Evolutionary conservation across 2,888 invertebrate genomes (phyloP).

Genomic region (Punctoribates punctum): DNA sequence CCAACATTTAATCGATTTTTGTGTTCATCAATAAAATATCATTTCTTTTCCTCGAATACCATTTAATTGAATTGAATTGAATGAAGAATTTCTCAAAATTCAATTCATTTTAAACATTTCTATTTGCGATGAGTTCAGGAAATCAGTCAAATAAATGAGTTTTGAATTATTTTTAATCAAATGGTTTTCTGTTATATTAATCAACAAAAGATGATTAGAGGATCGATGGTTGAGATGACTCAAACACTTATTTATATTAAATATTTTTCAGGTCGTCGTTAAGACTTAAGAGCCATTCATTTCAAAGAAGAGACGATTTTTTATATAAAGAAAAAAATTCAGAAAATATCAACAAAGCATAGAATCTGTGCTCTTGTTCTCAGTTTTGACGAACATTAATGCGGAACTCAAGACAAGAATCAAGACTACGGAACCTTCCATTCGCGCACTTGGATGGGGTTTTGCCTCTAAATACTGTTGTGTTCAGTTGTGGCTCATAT

Average conservation of each 20-base stretch:
- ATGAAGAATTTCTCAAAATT: no score
- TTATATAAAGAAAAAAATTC: not conserved
- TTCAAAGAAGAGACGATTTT: not conserved
- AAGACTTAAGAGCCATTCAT: not conserved
- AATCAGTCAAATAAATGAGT: no score
- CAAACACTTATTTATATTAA: not conserved
- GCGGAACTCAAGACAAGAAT: conserved; percentile 32
- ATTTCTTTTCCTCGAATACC: not conserved
- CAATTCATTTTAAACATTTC: no score
- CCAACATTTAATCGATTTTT: conserved; percentile 5
- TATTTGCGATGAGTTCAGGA: no score
- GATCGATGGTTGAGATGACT: not conserved
- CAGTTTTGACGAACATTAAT: conserved; percentile 16
- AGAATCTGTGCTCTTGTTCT: conserved; percentile 29
- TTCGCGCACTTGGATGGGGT: conserved; percentile 4
- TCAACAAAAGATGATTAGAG: no score
- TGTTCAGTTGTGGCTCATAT: not conserved
- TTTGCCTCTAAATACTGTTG: not conserved
- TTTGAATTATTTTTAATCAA: no score
- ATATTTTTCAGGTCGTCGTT: not conserved
- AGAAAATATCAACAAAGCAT: conserved; percentile 14
- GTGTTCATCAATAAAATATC: not conserved
- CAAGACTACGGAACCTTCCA: conserved; percentile 20
- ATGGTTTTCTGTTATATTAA: no score
- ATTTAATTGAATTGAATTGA: no score